Base-by-base conservation (phyloP, 1,140 invertebrate genomes). In the Thaumatotibia leucotreta region DNA sequence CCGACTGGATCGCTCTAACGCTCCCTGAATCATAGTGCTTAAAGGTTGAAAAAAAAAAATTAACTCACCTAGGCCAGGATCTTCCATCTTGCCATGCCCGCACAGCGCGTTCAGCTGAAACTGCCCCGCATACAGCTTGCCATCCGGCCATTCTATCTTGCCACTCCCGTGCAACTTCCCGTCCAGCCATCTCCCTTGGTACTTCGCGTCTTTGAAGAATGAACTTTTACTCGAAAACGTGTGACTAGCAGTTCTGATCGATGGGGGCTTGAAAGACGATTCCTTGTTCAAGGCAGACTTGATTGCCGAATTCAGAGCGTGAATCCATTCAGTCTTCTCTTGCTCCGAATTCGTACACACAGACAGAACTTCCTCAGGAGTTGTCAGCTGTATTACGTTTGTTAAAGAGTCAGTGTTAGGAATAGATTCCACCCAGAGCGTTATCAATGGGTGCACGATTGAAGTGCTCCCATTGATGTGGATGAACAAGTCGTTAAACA, bases 91-190 rank as follows among this genome's bases (percentile, higher is more conserved):
- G 9, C 95, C 95, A 79, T 91, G 94, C 33, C 97, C 97, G 86
- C 95, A 94, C 64, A 96, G 93, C 17, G 93, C 85, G 68, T 96
- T 96, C 72, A 96, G 92, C 61, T 94, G 89, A 83, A 98, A 96
- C 67, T 96, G 94, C 0, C 97, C 97, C 33, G 93, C 93, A 77
- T 97, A 97, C 50, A 93, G 89, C 70, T 93, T 94, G 1, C 96
- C 96, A 91, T 98, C 96, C 4, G 93, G 85, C 95, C 96, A 98
- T 78, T 95, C 93, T 29, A 98, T 82, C 86, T 95, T 95, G 2
- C 97, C 97, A 73, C 92, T 91, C 9, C 97, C 97, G 84, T 98
- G 95, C 70, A 97, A 91, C 76, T 97, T 96, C 1, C 95, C 96
- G 82, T 94, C 94, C 11, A 95, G 83, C 96, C 96, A 97, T 62